Conservation (phyloP, 2,113 vertebrate genomes). For the Danionella cerebrum region DNA sequence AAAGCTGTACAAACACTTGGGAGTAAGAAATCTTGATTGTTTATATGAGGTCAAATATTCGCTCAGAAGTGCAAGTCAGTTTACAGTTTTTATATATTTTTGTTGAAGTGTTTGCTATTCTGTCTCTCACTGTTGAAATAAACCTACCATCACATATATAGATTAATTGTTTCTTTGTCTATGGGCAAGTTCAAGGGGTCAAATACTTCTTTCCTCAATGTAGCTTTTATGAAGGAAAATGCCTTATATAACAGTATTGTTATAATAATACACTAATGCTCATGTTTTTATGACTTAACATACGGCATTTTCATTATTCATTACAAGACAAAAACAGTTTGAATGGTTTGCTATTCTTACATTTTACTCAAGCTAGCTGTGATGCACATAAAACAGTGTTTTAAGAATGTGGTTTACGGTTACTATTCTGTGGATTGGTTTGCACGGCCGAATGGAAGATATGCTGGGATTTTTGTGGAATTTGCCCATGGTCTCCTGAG, state of each 20-base stretch:
- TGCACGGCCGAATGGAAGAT: background rate
- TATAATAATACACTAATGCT: background rate
- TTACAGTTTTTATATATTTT: no score
- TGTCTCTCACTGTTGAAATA: no score
- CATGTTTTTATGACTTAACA: background rate
- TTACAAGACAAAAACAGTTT: conserved; percentile 13
- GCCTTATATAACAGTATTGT: conserved; percentile 21
- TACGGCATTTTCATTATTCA: background rate
- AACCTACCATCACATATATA: no score
- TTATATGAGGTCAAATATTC: no score
- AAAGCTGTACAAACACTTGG: no score
- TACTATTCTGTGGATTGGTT: conserved; percentile 14
- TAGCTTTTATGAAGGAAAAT: no score
- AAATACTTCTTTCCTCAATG: no score
- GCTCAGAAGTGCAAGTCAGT: no score
- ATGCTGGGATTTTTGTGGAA: background rate
- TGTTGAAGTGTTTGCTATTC: no score
- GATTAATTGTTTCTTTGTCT: no score
- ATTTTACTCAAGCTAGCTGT: background rate
- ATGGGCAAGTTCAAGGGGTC: no score
- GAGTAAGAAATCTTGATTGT: no score
- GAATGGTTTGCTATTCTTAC: conserved; percentile 8
- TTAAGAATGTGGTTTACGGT: conserved; percentile 1
- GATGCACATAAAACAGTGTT: background rate
- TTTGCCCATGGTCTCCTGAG: background rate